Base-by-base conservation (phyloP, 1,140 invertebrate genomes). In the Oncopodura yosiiana region DNA sequence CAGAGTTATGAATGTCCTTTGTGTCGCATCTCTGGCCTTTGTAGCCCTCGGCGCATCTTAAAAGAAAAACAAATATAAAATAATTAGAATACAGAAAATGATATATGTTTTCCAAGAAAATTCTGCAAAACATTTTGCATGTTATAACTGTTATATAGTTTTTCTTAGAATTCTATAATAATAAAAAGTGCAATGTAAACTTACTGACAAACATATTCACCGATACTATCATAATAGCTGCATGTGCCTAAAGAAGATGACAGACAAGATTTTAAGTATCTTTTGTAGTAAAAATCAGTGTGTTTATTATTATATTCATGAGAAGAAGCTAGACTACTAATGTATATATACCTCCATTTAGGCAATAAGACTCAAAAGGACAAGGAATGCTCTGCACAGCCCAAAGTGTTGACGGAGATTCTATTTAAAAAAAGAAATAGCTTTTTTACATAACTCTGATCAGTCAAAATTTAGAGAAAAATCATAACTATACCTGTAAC, bases 1-100 rank as follows among this genome's bases (percentile, higher is more conserved):
- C 73, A 73, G 70, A 75, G 77, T 68, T 73, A 75, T 68, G 52
- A 53, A 79, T 75, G 71, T 83, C 80, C 78, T 88, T 87, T 67
- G 78, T 81, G 73, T 87, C 84, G 74, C 87, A 90, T 65, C 83
- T 78, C 69, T 81, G 77, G 66, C 87, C 87, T 68, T 78, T 80
- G 78, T 80, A 88, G 64, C 83, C 84, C 68, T 84, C 82, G 62
- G 81, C 79, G 72, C 87, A 90, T 76, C 87, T 90, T 78, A 3
- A 81, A 81, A 56, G 69, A 54, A 65, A 68, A 71, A 53, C 48
- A 29, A 26, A 62, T 49, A 54, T 36, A 53, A 34, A 53, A 32
- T 44, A 44, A 34, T 34, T 27, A 52, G 29, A 37, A 41, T 52
- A 16, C 30, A 39, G 3, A 39, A 34, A 24, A 27, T 3, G 32